A percentile compares a stretch with the other conserved stretches of the same genome.
phyloP scores from a whole-genome alignment of 2,113 vertebrate species.

The Martes martes region DNA sequence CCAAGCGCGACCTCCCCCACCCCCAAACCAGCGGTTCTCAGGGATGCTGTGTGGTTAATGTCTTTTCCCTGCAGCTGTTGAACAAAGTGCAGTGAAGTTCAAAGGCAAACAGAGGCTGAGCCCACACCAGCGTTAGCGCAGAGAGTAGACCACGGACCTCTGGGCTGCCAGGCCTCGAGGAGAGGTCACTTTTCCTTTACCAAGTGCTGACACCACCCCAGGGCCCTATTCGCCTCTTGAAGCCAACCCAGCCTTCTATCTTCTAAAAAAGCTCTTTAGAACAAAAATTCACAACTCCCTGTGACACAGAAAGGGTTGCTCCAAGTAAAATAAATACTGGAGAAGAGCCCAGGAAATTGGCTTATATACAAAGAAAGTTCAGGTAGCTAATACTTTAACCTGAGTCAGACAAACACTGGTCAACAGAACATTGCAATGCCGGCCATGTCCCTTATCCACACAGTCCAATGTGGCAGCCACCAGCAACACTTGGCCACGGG shows the following conservation, averaged over 20 bases:
- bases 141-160: background rate
- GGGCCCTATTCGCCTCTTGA: background rate
- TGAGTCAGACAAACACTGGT: too few species aligned
- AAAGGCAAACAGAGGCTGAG: background rate
- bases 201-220: rapidly evolving
- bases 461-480: rapidly evolving
- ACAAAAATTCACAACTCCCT: background rate
- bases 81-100: background rate
- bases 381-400: background rate
- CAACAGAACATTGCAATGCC: rapidly evolving
- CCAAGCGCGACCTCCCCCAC: background rate
- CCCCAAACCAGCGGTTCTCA: rapidly evolving
- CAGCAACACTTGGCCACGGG: background rate
- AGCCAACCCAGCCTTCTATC: background rate
- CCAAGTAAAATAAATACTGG: background rate
- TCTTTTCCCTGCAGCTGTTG: background rate
- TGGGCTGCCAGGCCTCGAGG: background rate
- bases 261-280: background rate
- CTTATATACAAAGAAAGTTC: background rate
- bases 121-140: background rate
- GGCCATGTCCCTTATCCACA: rapidly evolving
- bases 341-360: background rate
- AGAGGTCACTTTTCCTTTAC: background rate
- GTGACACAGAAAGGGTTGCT: background rate
- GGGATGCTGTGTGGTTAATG: rapidly evolving